Conservation (phyloP, 1,140 invertebrate genomes). For the Camponotus vicinus region DNA sequence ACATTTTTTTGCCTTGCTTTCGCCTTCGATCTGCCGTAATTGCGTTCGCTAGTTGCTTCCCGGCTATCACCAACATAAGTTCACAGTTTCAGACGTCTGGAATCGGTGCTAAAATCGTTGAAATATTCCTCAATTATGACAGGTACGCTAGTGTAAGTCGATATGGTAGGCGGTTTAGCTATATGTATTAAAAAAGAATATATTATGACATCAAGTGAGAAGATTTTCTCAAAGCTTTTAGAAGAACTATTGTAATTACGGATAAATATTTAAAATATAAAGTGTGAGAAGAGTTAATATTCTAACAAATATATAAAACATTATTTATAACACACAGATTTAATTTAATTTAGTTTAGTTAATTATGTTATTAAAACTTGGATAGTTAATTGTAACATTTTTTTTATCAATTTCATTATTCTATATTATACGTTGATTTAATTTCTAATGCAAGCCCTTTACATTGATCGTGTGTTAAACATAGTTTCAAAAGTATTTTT, state of each 20-base stretch:
- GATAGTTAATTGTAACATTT: background rate
- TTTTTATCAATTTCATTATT: background rate
- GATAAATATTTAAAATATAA: background rate
- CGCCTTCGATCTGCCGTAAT: background rate
- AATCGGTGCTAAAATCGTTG: slow-evolving; percentile 22
- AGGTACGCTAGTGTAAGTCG: slow-evolving; percentile 12
- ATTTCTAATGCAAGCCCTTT: background rate
- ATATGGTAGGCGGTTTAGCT: background rate
- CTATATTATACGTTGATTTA: background rate
- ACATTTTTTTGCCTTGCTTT: background rate
- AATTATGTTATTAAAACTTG: background rate
- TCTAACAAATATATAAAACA: background rate
- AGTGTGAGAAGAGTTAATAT: background rate
- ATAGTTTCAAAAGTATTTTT: background rate
- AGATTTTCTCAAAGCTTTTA: background rate
- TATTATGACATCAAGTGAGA: background rate
- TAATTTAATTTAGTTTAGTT: no score
- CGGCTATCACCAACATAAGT: slow-evolving; percentile 5
- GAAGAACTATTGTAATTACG: background rate
- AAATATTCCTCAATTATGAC: slow-evolving; percentile 38
- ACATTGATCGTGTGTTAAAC: background rate
- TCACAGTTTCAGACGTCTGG: slow-evolving; percentile 9
- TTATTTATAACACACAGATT: no score
- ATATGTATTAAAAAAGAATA: background rate
- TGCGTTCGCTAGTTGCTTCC: background rate